Conservation (phyloP, 2,888 invertebrate species). For the Resseliella maxima region DNA sequence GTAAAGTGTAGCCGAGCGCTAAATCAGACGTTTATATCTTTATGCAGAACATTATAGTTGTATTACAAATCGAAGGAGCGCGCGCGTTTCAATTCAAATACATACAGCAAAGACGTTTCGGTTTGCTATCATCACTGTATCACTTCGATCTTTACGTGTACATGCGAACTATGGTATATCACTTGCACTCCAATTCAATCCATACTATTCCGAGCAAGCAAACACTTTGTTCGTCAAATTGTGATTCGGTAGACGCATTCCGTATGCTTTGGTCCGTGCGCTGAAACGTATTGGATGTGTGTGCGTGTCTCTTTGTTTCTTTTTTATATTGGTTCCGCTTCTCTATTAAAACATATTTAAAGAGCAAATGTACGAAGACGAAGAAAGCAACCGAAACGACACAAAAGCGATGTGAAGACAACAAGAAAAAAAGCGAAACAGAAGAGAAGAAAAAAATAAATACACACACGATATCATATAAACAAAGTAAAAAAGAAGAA, state of each 20-base stretch:
- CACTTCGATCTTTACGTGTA: background rate
- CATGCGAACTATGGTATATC: background rate
- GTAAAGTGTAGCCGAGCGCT: constrained; percentile 35
- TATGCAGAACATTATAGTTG: constrained; percentile 14
- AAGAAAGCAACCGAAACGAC: constrained; percentile 44
- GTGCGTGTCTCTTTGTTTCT: background rate
- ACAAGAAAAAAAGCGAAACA: background rate
- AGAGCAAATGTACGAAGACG: constrained; percentile 32
- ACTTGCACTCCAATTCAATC: constrained; percentile 13
- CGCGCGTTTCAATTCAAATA: background rate
- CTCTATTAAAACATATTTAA: constrained; percentile 43
- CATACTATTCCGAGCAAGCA: constrained; percentile 11
- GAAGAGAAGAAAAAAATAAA: background rate
- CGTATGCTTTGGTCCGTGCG: constrained; percentile 10
- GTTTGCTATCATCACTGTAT: background rate
- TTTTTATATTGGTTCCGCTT: constrained; percentile 39
- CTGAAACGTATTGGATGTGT: background rate
- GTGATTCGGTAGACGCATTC: background rate
- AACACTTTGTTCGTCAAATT: background rate
- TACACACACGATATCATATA: constrained; percentile 16
- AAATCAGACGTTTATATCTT: constrained; percentile 44
- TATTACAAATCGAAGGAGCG: background rate
- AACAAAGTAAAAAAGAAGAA: background rate
- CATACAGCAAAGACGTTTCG: background rate
- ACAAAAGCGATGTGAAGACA: constrained; percentile 32